Evolutionary conservation across 2,888 invertebrate genomes (phyloP).

Genomic region (Sesamia inferens): DNA sequence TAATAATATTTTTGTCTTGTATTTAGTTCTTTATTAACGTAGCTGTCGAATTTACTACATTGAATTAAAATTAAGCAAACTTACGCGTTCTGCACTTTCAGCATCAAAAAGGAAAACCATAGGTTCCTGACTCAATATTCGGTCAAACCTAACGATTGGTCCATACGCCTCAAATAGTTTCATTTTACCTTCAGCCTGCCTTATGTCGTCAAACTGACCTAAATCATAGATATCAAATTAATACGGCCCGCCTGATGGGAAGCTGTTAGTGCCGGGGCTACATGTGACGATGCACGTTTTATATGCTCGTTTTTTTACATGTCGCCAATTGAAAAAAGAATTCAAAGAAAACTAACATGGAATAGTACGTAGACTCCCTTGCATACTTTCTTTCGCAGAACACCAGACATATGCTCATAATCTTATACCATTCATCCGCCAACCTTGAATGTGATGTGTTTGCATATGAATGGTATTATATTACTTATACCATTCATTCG

Average conservation of each 20-base stretch:
- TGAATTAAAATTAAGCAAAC: constrained; percentile 8
- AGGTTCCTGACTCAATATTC: constrained; percentile 61
- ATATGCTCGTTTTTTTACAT: too few relatives aligned
- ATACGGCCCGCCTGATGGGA: not conserved
- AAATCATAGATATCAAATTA: too few relatives aligned
- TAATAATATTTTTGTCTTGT: not conserved
- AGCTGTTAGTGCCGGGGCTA: not conserved
- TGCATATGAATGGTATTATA: too few relatives aligned
- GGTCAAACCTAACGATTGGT: constrained; percentile 72
- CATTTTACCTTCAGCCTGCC: constrained; percentile 52
- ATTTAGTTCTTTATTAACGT: not conserved
- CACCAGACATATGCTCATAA: too few relatives aligned
- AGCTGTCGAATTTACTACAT: too few relatives aligned
- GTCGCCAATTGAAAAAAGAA: not conserved
- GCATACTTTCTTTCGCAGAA: too few relatives aligned
- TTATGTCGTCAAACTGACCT: constrained; percentile 65
- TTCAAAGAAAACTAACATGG: too few relatives aligned
- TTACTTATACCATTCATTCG: too few relatives aligned
- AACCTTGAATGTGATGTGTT: too few relatives aligned
- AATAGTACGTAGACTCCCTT: too few relatives aligned
- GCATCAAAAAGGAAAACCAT: constrained; percentile 73
- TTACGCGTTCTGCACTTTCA: constrained; percentile 71
- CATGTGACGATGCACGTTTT: not conserved
- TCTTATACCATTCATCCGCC: too few relatives aligned
- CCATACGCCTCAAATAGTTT: constrained; percentile 71